Conservation (phyloP, 2,113 vertebrate species). For the Alectura lathami region DNA sequence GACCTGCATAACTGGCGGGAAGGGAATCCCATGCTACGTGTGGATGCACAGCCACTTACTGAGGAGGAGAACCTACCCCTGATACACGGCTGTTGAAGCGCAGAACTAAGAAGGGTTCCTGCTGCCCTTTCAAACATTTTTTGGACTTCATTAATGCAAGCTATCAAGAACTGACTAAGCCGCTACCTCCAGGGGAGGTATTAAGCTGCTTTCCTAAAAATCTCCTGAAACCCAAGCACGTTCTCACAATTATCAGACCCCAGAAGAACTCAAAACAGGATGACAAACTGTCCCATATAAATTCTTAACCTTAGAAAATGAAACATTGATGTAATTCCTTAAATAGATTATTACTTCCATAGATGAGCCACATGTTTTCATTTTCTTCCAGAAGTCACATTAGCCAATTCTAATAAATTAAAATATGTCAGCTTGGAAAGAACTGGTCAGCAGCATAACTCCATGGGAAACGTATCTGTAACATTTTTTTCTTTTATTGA, state of each 20-base stretch:
- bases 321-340: not conserved
- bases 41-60: not conserved
- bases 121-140: not conserved
- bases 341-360: not conserved
- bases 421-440: not conserved
- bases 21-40: not conserved
- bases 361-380: not conserved
- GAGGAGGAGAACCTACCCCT: not conserved
- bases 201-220: not conserved
- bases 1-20: not conserved
- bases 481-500: not conserved
- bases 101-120: not conserved
- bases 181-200: not conserved
- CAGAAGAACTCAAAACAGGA: not conserved
- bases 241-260: not conserved
- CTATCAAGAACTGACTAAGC: not conserved
- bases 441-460: not conserved
- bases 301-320: not conserved
- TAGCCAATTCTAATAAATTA: conserved; percentile 5
- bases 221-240: not conserved
- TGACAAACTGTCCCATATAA: not conserved
- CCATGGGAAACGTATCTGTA: not conserved
- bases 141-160: not conserved
- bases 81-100: not conserved
- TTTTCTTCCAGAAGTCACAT: not conserved